Evolutionary conservation across 2,888 invertebrate genomes (phyloP).

Genomic region (Pardosa pseudoannulata): DNA sequence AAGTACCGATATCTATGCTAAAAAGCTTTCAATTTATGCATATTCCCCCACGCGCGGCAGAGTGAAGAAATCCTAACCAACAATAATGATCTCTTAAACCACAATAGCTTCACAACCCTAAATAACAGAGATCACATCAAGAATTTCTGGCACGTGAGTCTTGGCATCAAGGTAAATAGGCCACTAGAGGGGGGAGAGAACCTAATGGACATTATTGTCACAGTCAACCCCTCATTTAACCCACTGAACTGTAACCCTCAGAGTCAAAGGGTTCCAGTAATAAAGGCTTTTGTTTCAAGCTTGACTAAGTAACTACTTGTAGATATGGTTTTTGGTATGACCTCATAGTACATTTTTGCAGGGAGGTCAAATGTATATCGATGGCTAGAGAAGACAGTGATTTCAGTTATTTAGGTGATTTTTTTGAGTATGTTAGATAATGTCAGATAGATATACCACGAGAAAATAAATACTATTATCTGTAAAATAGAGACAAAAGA

Average conservation of each 20-base stretch:
- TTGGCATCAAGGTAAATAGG: slow-evolving; percentile 56
- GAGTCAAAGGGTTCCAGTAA: slow-evolving; percentile 18
- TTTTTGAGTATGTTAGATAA: too few species aligned
- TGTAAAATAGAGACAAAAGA: too few species aligned
- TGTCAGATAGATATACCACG: too few species aligned
- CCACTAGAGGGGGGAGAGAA: slow-evolving; percentile 12
- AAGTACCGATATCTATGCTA: too few species aligned
- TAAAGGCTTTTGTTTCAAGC: slow-evolving; percentile 13
- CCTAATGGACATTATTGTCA: slow-evolving; percentile 59
- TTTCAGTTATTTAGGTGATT: too few species aligned
- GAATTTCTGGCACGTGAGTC: slow-evolving; percentile 30
- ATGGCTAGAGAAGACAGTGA: background rate
- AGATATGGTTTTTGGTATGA: background rate
- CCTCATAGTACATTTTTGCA: background rate
- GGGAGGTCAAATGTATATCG: background rate
- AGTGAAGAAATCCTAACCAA: slow-evolving; percentile 9
- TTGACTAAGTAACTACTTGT: background rate
- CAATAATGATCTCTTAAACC: slow-evolving; percentile 27
- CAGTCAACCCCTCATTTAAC: slow-evolving; percentile 56
- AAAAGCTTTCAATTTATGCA: too few species aligned
- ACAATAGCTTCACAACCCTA: slow-evolving; percentile 19
- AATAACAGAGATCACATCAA: slow-evolving; percentile 33
- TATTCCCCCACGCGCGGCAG: background rate
- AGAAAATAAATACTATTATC: too few species aligned
- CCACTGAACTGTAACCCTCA: slow-evolving; percentile 52